A percentile compares a stretch with the other conserved stretches of the same genome.
Evolutionary conservation across 2,888 invertebrate genomes (phyloP).

Genomic region (Phaedon cochleariae): DNA sequence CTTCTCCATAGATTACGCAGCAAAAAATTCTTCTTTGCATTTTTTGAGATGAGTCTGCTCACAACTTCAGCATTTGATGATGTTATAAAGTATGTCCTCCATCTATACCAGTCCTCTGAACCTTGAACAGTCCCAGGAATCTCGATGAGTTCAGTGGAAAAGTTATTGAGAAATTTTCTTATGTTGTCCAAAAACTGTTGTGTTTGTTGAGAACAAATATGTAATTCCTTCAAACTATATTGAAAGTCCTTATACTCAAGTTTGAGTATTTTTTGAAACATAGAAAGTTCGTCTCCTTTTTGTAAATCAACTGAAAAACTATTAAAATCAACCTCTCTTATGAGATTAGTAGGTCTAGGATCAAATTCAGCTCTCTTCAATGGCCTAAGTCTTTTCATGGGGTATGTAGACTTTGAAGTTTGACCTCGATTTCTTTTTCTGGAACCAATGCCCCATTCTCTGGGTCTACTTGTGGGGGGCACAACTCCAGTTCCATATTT

Average conservation of each 20-base stretch:
- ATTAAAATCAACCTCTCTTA: slow-evolving; percentile 2
- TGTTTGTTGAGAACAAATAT: not conserved
- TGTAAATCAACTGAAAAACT: slow-evolving; percentile 14
- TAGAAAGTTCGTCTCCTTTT: not conserved
- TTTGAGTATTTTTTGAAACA: slow-evolving; percentile 6
- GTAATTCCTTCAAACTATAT: not conserved
- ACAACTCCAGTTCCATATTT: no score
- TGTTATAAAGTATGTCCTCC: slow-evolving; percentile 5
- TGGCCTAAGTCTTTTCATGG: slow-evolving; percentile 9
- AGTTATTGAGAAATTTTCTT: not conserved
- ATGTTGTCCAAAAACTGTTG: not conserved
- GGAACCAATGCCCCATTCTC: slow-evolving; percentile 6
- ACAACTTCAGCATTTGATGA: slow-evolving; percentile 9
- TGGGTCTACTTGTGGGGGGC: slow-evolving; percentile 14
- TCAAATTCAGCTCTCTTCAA: slow-evolving; percentile 4
- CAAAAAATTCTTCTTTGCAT: slow-evolving; percentile 4
- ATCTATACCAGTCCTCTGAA: not conserved
- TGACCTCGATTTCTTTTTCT: not conserved
- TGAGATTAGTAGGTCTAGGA: slow-evolving; percentile 8
- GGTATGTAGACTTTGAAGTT: not conserved
- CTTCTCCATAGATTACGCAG: slow-evolving; percentile 3
- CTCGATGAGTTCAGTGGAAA: no score
- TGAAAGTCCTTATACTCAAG: slow-evolving; percentile 4
- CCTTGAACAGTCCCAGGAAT: slow-evolving; percentile 1
- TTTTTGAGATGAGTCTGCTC: not conserved